Evolutionary conservation across 2,797 vertebrate species (phyloP), one percentile per base, ranked within the genome.

Genomic region (Danio aesculapii): DNA sequence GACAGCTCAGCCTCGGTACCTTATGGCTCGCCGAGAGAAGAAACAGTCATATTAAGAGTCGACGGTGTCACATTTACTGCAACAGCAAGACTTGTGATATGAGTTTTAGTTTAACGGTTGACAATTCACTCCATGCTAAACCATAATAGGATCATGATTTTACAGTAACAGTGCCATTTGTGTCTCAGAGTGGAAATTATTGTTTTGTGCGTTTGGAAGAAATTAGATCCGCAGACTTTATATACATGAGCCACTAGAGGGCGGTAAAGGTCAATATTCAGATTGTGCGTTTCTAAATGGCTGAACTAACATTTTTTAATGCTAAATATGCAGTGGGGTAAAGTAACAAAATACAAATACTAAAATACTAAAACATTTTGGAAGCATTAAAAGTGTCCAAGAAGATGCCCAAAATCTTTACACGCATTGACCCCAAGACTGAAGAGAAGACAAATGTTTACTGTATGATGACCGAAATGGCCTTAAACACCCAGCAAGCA

Each of bases 11-110:
- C 30, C 57, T 71, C 39, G 11, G 68, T n/a, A 63, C 58, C 49
- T 30, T 72, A 55, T 71, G 77, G 68, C 67, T 79, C 0, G 1
- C 16, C 62, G 9, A 62, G 63, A 71, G 43, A 52, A 79, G 41
- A 16, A 62, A 79, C 19, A 46, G 14, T 50, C 6, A 39, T 75
- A 62, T 63, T 50, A 17, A 17, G 19, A 58, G 70, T 30, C 53
- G 21, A 58, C 53, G 5, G 16, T 14, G n/a, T 68, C 75, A 68
- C 43, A 78, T 49, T 57, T 58, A 58, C 19, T 58, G 41, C 17
- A 5, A 58, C 14, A 39, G 9, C 16, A 17, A 17, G 53, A 41
- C 50, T 58, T 46, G 8, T 67, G 10, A 17, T 49, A 16, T 5
- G 4, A 5, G 7, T 57, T 47, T 57, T 52, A 70, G 66, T 78